A percentile compares a stretch with the other conserved stretches of the same genome.
Conservation (phyloP, 2,888 invertebrate species). For the Bellardia pandia region DNA sequence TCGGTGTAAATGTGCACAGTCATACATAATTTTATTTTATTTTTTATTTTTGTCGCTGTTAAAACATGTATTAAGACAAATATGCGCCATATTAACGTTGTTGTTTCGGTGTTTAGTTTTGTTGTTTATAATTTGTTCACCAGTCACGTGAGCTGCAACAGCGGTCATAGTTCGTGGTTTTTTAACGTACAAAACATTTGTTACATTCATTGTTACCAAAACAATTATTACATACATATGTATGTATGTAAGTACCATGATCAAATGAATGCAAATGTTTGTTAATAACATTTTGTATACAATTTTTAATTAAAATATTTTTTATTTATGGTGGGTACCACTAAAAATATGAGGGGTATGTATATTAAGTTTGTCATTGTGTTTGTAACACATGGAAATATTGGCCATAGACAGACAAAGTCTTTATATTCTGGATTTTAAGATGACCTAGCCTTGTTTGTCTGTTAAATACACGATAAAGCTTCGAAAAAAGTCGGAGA, state of each 20-base stretch:
- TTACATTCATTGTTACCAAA: not conserved
- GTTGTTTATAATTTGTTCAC: conserved; percentile 55
- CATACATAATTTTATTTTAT: not conserved
- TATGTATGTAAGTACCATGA: not conserved
- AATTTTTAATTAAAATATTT: no score
- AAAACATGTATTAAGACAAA: conserved; percentile 11
- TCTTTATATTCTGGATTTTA: no score
- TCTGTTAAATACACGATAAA: no score
- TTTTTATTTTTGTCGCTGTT: not conserved
- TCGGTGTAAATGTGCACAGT: conserved; percentile 28
- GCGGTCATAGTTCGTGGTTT: conserved; percentile 69
- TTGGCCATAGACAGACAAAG: no score
- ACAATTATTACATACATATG: not conserved
- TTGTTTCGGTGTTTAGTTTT: not conserved
- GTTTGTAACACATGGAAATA: no score
- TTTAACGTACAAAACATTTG: conserved; percentile 7
- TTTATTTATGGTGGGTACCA: no score
- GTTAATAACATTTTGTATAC: no score
- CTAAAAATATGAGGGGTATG: no score
- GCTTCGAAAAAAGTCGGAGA: no score
- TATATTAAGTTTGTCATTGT: no score
- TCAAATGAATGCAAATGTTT: conserved; percentile 29
- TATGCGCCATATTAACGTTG: not conserved
- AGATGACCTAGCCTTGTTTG: no score
- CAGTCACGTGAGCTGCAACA: conserved; percentile 69